Evolutionary conservation across 2,797 vertebrate genomes (phyloP).

Genomic region (Heliangelus exortis): DNA sequence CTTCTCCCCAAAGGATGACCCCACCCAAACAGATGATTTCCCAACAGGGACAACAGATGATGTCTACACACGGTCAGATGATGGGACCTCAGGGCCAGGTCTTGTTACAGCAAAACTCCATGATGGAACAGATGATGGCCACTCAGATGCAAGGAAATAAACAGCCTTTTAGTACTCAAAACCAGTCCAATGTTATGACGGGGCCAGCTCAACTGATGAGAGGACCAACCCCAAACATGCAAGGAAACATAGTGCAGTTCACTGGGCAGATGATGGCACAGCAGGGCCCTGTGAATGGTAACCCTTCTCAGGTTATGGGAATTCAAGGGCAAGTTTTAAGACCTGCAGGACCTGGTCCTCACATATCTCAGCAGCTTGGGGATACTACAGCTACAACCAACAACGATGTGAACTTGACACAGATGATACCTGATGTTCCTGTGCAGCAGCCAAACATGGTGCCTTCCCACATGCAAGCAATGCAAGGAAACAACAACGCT

Average conservation of each 20-base stretch:
- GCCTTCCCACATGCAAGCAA: slow-evolving; percentile 92
- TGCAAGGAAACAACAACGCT: slow-evolving; percentile 85
- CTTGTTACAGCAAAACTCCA: slow-evolving; percentile 91
- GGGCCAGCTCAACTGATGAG: slow-evolving; percentile 92
- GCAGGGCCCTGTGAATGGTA: slow-evolving; percentile 88
- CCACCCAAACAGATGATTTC: slow-evolving; percentile 97
- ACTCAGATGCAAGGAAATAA: slow-evolving; percentile 96
- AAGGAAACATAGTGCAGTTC: slow-evolving; percentile 92
- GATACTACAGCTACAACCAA: slow-evolving; percentile 80
- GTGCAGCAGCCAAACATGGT: slow-evolving; percentile 90
- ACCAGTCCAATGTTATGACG: slow-evolving; percentile 87
- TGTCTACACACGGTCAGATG: slow-evolving; percentile 94
- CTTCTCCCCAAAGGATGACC: slow-evolving; percentile 90
- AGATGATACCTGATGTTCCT: slow-evolving; percentile 94
- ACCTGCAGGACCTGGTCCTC: slow-evolving; percentile 76
- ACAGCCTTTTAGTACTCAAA: slow-evolving; percentile 89
- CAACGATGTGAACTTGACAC: slow-evolving; percentile 84
- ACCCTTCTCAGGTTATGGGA: slow-evolving; percentile 90
- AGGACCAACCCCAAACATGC: slow-evolving; percentile 91
- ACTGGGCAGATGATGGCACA: slow-evolving; percentile 87
- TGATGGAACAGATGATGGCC: slow-evolving; percentile 98
- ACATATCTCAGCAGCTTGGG: slow-evolving; percentile 85
- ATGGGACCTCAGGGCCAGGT: slow-evolving; percentile 92
- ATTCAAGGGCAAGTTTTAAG: slow-evolving; percentile 94
- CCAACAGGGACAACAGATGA: slow-evolving; percentile 93